Base-by-base conservation (phyloP, 2,113 vertebrate species). In the Pseudonaja textilis region DNA sequence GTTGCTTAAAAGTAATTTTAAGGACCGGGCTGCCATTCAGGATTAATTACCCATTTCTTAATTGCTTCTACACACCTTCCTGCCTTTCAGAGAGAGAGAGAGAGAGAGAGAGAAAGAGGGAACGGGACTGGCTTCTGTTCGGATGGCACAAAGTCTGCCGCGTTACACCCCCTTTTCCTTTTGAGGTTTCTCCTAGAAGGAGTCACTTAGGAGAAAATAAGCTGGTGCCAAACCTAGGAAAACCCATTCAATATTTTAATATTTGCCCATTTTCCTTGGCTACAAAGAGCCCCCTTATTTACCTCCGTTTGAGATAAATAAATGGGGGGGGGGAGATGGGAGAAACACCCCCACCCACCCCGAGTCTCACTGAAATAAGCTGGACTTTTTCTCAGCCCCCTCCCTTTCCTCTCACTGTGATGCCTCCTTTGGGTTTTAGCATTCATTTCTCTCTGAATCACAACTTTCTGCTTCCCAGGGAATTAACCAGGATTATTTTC, bases 251-350 rank as follows among this genome's bases (percentile, higher is more conserved):
- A 42, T 42, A 42, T 81, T 81, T 81, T 39, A 81, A 42, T 42
- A 42, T 18, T 55, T n/a, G 54, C 54, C 74, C 74, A 42, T 34
- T 42, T 11, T 2, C 16, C 45, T 39, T 16, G n/a, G 1, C 86
- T 39, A 97, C 45, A 98, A 98, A 98, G 98, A 39, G 97, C 98
- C 98, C 2, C 94, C 96, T 96, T 96, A 93, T 96, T 98, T 98
- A 98, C 98, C 98, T 98, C 97, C 91, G 2, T 20, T 93, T 98
- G 98, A 98, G 96, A 26, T 95, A 96, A 96, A 95, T 95, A 96
- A 97, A 96, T 93, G 93, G 94, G 54, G 25, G 11, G 34, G 29
- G 20, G 14, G n/a, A n/a, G n/a, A 26, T 50, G 7, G 25, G 20
- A 0, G 45, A 45, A 45, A 95, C 45, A 95, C 45, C 45, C 45